phyloP scores from a whole-genome alignment of 92 coral and sea anemone genomes.

The Virgularia gustaviana region DNA sequence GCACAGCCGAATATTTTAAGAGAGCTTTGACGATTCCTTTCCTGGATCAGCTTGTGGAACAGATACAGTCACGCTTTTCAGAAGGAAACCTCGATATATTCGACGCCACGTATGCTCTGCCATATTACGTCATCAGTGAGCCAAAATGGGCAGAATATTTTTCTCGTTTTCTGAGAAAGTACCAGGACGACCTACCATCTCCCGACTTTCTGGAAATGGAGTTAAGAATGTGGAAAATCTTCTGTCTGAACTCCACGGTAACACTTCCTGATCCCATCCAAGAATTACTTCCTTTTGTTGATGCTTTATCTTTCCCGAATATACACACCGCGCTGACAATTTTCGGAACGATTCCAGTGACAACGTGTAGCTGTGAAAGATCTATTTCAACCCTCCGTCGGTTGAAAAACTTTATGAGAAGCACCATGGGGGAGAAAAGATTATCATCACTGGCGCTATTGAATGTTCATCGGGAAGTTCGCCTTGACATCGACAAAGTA shows the following conservation, averaged over 20 bases:
- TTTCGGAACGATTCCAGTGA: slow-evolving; percentile 43
- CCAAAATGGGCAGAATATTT: slow-evolving; percentile 39
- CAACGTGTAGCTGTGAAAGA: slow-evolving; percentile 47
- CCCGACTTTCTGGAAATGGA: slow-evolving; percentile 21
- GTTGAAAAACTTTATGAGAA: slow-evolving; percentile 46
- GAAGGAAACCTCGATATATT: slow-evolving; percentile 41
- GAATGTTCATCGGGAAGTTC: slow-evolving; percentile 44
- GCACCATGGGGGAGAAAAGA: slow-evolving; percentile 52
- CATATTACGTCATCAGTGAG: slow-evolving; percentile 12
- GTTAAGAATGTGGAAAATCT: slow-evolving; percentile 20
- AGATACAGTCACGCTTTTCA: slow-evolving; percentile 42
- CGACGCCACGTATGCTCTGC: slow-evolving; percentile 39
- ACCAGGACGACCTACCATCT: slow-evolving; percentile 14
- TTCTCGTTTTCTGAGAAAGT: slow-evolving; percentile 25
- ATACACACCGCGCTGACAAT: not conserved
- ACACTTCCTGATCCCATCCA: not conserved
- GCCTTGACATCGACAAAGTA: slow-evolving; percentile 44
- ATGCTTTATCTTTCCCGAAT: not conserved
- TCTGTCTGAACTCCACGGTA: slow-evolving; percentile 20
- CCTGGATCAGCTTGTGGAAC: slow-evolving; percentile 38
- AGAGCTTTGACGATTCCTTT: slow-evolving; percentile 42
- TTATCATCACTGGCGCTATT: slow-evolving; percentile 49
- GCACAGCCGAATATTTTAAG: slow-evolving; percentile 32
- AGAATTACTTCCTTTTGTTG: slow-evolving; percentile 2
- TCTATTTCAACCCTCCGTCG: slow-evolving; percentile 42